These are phyloP conservation scores for Prolemur simus DNA, from an alignment of 2,113 vertebrate genomes.

Conservation along the genomic window DNA sequence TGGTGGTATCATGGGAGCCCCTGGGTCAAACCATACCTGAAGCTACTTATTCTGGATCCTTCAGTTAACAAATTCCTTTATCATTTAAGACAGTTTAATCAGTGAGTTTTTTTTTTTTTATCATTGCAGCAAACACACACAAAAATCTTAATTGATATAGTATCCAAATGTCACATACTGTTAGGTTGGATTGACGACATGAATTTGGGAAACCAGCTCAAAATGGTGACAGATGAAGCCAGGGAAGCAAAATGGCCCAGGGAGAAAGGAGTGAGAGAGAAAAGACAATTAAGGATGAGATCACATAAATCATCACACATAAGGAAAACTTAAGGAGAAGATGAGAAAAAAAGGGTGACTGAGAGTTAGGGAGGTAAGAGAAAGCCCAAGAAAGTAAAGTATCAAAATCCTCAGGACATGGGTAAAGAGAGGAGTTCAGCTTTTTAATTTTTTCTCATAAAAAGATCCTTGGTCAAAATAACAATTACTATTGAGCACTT, in stretches of 20 bases:
- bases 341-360: neutral
- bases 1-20: neutral
- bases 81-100: slow-evolving; percentile 2
- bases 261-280: neutral
- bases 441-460: neutral
- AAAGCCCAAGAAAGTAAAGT: neutral
- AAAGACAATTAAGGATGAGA: neutral
- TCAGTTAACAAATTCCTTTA: neutral
- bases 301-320: neutral
- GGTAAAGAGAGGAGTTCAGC: neutral
- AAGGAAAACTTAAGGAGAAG: neutral
- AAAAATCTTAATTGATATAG: slow-evolving; percentile 9
- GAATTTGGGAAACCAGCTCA: neutral
- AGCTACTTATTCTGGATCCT: neutral
- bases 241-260: neutral
- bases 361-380: neutral
- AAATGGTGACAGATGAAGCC: neutral
- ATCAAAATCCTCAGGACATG: neutral
- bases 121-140: neutral
- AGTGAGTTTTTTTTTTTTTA: neutral
- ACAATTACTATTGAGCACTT: neutral
- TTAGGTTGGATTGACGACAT: neutral
- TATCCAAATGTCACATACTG: neutral
- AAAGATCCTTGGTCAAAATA: neutral
- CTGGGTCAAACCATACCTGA: slow-evolving; percentile 28